Evolutionary conservation across 2,113 vertebrate genomes (phyloP), one percentile per base, ranked within the genome.

Genomic region (Leucosticte australis): DNA sequence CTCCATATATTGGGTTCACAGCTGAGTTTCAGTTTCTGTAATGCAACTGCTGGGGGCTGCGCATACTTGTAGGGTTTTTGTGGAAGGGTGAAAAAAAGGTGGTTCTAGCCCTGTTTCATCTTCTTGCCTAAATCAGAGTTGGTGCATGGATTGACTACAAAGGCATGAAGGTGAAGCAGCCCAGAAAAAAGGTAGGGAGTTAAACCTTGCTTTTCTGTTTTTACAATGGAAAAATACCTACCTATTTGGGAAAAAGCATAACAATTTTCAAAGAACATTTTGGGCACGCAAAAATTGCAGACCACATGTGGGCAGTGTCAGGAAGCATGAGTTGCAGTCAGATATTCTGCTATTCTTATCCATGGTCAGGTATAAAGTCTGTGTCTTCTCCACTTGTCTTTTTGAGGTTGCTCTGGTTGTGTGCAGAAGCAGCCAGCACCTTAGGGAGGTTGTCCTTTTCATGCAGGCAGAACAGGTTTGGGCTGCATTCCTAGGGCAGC

Each of bases 161-260:
- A 80, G 27, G 6, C 1, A 2, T 3, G 31, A 59, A 64, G 41
- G 11, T 12, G 91, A 68, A 89, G 5, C 27, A 69, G 13, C 13
- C 0, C 5, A 42, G 27, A 68, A 69, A 85, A 68, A n/a, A 73
- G 27, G 20, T 63, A 85, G 42, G 31, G 16, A 79, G 18, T 11
- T 83, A 55, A 47, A 69, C 71, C 22, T 88, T 87, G 21, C 5
- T 42, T 57, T 92, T 80, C 12, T 79, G 15, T 67, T 87, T 82
- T 65, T 84, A 27, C 33, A 17, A 12, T 46, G 44, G 21, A 47
- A 78, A 89, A 87, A 60, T 31, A 60, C 9, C 56, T 49, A 52
- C 4, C 1, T 2, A 6, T 41, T 50, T 67, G 7, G 33, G 13
- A 59, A 75, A 84, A 74, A n/a, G 6, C 0, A 0, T 5, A 16